These are phyloP conservation scores for Sphecodes monilicornis DNA, from an alignment of 2,888 invertebrate species.

Conservation along the genomic window DNA sequence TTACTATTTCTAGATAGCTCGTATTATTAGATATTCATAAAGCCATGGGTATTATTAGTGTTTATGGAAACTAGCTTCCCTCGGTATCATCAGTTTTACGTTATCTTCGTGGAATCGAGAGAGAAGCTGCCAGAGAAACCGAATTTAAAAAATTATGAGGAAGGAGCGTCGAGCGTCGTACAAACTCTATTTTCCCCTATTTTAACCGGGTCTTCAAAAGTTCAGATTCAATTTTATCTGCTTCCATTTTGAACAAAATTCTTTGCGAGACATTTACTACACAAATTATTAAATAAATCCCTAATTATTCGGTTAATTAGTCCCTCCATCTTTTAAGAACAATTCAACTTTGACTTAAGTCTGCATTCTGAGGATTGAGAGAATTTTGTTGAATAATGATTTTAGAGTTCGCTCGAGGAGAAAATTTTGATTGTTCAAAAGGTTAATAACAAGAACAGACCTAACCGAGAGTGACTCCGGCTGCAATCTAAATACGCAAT, in stretches of 20 bases:
- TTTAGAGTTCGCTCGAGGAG: not conserved
- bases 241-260: not conserved
- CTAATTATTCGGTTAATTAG: too few species aligned
- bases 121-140: not conserved
- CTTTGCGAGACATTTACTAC: not conserved
- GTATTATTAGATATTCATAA: not conserved
- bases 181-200: not conserved
- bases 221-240: not conserved
- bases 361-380: not conserved
- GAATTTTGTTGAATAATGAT: not conserved
- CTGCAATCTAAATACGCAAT: conserved; percentile 45
- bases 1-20: conserved; percentile 23
- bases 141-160: not conserved
- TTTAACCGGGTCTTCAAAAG: not conserved
- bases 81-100: not conserved
- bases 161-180: not conserved
- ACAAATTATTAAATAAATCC: not conserved
- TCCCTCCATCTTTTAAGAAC: too few species aligned
- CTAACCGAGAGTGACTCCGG: conserved; percentile 19
- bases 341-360: not conserved
- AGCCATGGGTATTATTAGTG: not conserved
- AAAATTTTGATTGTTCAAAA: not conserved
- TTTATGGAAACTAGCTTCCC: not conserved
- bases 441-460: not conserved
- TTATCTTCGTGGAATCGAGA: not conserved